Evolutionary conservation across 1,140 invertebrate species (phyloP).

Genomic region (Mercenaria mercenaria): DNA sequence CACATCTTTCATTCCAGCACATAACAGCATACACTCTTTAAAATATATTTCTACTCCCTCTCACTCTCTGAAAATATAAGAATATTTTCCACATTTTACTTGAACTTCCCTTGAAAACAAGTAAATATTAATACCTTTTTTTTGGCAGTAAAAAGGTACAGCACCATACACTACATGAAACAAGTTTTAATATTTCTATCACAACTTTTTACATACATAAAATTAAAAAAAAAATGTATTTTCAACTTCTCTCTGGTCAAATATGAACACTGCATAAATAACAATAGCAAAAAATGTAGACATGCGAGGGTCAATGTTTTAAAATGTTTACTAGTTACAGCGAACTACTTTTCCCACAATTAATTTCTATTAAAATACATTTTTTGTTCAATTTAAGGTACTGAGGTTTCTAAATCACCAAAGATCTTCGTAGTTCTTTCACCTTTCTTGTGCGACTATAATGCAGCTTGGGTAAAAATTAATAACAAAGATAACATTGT

Average conservation of each 20-base stretch:
- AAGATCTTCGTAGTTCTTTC: too few relatives aligned
- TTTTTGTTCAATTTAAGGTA: too few relatives aligned
- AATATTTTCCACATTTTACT: constrained; percentile 22
- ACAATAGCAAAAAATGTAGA: background rate
- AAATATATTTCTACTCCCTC: background rate
- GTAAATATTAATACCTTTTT: background rate
- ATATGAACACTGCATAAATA: constrained; percentile 11
- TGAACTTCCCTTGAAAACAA: too few relatives aligned
- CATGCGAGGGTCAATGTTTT: too few relatives aligned
- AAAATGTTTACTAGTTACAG: too few relatives aligned
- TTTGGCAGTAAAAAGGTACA: constrained; percentile 20
- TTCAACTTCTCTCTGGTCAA: background rate
- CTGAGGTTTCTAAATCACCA: too few relatives aligned
- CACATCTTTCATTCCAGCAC: background rate
- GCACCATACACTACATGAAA: constrained; percentile 32
- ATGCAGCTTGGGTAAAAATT: too few relatives aligned
- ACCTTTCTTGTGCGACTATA: too few relatives aligned
- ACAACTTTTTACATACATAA: background rate
- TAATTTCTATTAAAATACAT: too few relatives aligned
- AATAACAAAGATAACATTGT: too few relatives aligned
- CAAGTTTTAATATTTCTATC: constrained; percentile 7
- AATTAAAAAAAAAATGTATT: background rate
- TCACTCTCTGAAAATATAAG: background rate
- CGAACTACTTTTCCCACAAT: too few relatives aligned
- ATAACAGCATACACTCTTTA: background rate